A percentile compares a stretch with the other conserved stretches of the same genome.
Conservation (phyloP, 1,140 invertebrate species). For the Formica exsecta region DNA sequence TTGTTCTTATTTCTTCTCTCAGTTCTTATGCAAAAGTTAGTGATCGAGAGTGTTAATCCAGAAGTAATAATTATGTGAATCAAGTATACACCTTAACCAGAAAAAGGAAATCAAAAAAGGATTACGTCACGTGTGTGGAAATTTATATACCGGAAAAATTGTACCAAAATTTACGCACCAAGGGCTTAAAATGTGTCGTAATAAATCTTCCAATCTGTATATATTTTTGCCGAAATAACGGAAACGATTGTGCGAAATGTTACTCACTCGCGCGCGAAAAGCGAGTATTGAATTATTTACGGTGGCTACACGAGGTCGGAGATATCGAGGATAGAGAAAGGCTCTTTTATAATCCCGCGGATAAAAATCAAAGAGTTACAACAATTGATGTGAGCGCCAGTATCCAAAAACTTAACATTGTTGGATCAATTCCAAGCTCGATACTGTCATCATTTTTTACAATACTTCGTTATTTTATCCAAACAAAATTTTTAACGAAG, state of each 20-base stretch:
- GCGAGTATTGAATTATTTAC: slow-evolving; percentile 39
- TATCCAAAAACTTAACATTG: neutral
- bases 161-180: no score
- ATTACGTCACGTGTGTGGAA: neutral
- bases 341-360: slow-evolving; percentile 3
- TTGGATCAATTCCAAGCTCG: slow-evolving; percentile 45
- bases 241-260: slow-evolving; percentile 35
- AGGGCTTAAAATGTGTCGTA: neutral
- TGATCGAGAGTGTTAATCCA: slow-evolving; percentile 27
- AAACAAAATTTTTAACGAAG: neutral
- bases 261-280: slow-evolving; percentile 36
- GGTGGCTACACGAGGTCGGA: neutral
- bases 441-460: slow-evolving; percentile 3
- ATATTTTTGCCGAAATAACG: slow-evolving; percentile 28
- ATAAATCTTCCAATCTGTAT: slow-evolving; percentile 14
- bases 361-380: slow-evolving; percentile 33
- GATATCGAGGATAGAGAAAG: neutral
- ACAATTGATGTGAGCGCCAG: slow-evolving; percentile 13
- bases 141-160: neutral
- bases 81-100: neutral
- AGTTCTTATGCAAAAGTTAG: neutral
- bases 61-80: neutral
- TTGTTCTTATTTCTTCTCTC: neutral
- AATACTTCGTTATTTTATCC: neutral
- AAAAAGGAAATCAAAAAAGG: neutral